Base-by-base conservation (phyloP, 2,113 vertebrate genomes). In the Spilogale gracilis region DNA sequence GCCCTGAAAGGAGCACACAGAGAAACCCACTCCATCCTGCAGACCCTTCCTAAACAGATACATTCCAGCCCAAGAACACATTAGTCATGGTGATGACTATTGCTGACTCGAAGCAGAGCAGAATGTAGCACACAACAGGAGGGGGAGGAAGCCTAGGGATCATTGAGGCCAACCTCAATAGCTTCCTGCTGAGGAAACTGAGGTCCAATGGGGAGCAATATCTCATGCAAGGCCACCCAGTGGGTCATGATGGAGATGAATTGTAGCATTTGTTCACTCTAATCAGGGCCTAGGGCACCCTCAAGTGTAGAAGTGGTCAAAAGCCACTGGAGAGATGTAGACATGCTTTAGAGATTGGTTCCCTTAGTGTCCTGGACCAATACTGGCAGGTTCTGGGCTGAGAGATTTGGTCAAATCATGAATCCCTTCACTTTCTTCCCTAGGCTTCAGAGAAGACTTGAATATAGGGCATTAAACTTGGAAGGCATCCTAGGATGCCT, bases 31-130 rank as follows among this genome's bases (percentile, higher is more conserved):
- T 91, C 7, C 30, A 54, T 74, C 61, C 86, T 81, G 54, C 14
- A 96, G 79, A 18, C 60, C 0, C 2, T 93, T 92, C 38, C 0
- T 2, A 3, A 21, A 92, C 61, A 97, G 52, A 94, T 96, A 91
- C 11, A 14, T 89, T 97, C 91, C 27, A 12, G 85, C 32, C 50
- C 2, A 61, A 76, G 89, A 97, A 97, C 48, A 73, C 38, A 91
- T 98, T 89, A 96, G 93, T 96, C 97, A 94, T 50, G 60, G 9
- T 87, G 60, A 69, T 71, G 95, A 93, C 92, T 97, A 84, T 14
- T 71, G 81, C 14, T 82, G 58, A 94, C 79, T 96, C 1, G 0
- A 71, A 80, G 23, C 61, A 88, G 21, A 38, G 69, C 20, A n/a
- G 12, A 48, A 78, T 38, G 10, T 3, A 91, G 30, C 25, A 7